Evolutionary conservation across 1,140 invertebrate genomes (phyloP).

Genomic region (Anoplophora glabripennis): DNA sequence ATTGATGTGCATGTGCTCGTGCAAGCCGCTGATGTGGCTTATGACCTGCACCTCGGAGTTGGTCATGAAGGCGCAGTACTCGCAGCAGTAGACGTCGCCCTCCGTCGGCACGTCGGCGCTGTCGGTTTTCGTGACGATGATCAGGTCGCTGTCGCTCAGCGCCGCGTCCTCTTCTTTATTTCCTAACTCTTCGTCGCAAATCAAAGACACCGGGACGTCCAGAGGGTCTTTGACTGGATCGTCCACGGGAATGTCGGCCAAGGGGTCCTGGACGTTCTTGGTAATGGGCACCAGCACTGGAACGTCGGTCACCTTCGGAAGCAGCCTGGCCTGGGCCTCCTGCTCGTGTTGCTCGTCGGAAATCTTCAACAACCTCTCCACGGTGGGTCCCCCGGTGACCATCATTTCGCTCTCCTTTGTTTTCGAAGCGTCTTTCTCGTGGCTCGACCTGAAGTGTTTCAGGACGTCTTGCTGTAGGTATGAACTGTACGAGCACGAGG

Average conservation of each 20-base stretch:
- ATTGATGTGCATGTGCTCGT: constrained; percentile 13
- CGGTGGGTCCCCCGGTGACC: constrained; percentile 1
- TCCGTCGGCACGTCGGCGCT: constrained; percentile 7
- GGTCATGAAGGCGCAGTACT: constrained; percentile 17
- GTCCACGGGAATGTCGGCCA: background rate
- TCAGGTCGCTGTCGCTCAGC: constrained; percentile 13
- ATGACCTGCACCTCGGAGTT: constrained; percentile 12
- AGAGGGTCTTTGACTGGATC: background rate
- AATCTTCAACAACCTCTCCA: background rate
- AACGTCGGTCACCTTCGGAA: background rate
- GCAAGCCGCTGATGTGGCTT: constrained; percentile 5
- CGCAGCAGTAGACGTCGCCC: constrained; percentile 24
- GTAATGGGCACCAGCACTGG: background rate
- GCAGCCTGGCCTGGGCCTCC: too few relatives aligned
- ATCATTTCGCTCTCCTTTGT: background rate
- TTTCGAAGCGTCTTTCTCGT: background rate
- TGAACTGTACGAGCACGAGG: background rate
- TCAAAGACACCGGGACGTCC: background rate
- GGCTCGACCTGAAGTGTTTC: background rate
- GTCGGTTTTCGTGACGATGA: constrained; percentile 20
- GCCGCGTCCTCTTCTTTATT: background rate
- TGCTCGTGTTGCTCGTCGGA: background rate
- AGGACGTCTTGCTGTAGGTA: background rate
- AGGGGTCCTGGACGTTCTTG: background rate
- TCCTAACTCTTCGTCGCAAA: background rate